Evolutionary conservation across 1,140 invertebrate species (phyloP), one percentile per base, ranked within the genome.

Genomic region (Philopotamus ludificatus): DNA sequence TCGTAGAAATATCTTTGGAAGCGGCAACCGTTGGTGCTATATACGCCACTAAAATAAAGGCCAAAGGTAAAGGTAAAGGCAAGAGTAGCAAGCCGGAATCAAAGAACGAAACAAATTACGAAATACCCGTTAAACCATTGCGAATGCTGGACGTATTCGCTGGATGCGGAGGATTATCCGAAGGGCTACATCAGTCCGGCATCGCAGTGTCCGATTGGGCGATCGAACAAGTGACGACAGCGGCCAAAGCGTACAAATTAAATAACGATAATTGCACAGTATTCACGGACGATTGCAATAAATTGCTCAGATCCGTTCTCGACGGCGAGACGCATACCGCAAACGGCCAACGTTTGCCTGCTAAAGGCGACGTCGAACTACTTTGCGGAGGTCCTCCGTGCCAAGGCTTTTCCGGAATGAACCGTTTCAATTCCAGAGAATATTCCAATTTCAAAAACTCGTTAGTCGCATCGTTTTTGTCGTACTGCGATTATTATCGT

Each of bases 371-470:
- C 63, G 91, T 95, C 1, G 91, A 95, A 70, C 73, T 95, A 39
- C 73, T 95, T 1, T 92, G 91, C 74, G 93, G 92, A 34, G 92
- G 93, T 3, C 93, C 93, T n/a, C 93, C 93, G 0, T 95, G 93
- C 75, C 93, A 95, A 79, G 93, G 93, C 0, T 95, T 94, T 75
- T 92, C 89, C 66, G 90, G 89, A 21, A 93, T 95, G 91, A 95
- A 95, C 78, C 80, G 92, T 16, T 95, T 95, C 74, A 94, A 92
- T 77, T 88, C 86, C 0, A 77, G 91, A n/a, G 88, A 94, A 71
- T 94, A 94, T 77, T 94, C 92, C 0, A 81, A 86, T 22, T 94
- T 95, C 71, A 94, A 94, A 82, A 95, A 94, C 75, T 94, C 92
- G 0, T 77, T 95, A 1, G 87, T 95, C n/a, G 89, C 89, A 0